Conservation (phyloP, 2,113 vertebrate genomes). For the Ictidomys tridecemlineatus region DNA sequence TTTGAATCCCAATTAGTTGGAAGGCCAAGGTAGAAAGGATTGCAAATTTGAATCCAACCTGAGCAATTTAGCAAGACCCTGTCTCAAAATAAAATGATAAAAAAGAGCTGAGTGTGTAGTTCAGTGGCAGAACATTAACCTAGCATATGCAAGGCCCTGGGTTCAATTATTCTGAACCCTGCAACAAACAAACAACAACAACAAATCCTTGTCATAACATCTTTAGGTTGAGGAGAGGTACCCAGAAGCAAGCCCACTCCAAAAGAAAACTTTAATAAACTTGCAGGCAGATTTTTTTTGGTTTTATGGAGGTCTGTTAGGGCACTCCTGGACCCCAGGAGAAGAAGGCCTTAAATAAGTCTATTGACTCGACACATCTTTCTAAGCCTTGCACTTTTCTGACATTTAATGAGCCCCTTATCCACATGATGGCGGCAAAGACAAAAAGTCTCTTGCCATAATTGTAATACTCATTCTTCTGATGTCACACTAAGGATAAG, state of each 20-base stretch:
- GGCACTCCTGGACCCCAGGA: neutral
- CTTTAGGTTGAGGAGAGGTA: no score
- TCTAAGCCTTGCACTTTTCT: neutral
- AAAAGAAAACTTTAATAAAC: neutral
- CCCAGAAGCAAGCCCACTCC: rapidly evolving
- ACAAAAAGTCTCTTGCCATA: neutral
- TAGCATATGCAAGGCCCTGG: neutral
- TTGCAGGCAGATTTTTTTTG: neutral
- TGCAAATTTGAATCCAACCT: neutral
- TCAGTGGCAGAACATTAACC: neutral
- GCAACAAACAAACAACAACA: neutral
- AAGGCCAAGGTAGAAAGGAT: neutral
- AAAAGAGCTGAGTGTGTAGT: neutral
- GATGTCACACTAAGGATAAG: neutral
- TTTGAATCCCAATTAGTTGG: neutral
- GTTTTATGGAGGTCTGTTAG: neutral
- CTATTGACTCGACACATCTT: neutral
- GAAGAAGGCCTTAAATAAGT: neutral
- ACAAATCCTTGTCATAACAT: neutral
- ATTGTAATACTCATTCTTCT: neutral
- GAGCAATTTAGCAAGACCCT: neutral
- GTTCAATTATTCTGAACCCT: neutral
- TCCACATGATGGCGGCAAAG: slow-evolving; percentile 84
- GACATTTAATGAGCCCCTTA: slow-evolving; percentile 9
- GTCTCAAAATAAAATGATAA: neutral